phyloP scores from a whole-genome alignment of 2,888 invertebrate species.

The Leptopilina syphax region DNA sequence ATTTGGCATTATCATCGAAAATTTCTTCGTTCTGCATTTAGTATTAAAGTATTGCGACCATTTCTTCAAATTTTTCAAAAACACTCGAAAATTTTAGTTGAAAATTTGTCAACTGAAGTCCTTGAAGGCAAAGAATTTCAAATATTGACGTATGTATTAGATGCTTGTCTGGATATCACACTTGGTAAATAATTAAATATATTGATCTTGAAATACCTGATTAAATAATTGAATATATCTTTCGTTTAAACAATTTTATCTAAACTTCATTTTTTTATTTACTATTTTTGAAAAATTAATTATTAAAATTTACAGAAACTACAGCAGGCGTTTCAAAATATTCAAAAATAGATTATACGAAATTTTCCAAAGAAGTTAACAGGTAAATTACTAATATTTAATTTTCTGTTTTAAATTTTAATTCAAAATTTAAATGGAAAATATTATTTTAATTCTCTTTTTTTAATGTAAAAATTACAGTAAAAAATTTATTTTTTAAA shows the following conservation, averaged over 20 bases:
- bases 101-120: slow-evolving; percentile 57
- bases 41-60: slow-evolving; percentile 59
- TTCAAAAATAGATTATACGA: not conserved
- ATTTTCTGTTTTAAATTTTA: too few species aligned
- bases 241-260: not conserved
- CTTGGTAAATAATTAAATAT: slow-evolving; percentile 54
- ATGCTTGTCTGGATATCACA: slow-evolving; percentile 62
- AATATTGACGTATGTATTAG: slow-evolving; percentile 59
- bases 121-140: slow-evolving; percentile 60
- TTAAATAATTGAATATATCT: not conserved
- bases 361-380: not conserved
- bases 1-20: slow-evolving; percentile 65
- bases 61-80: slow-evolving; percentile 63
- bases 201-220: too few species aligned
- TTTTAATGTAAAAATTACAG: too few species aligned
- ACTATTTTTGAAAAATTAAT: too few species aligned
- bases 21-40: slow-evolving; percentile 64
- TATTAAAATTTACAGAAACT: not conserved
- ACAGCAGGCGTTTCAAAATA: not conserved
- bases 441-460: too few species aligned
- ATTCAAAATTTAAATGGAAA: not conserved
- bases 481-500: slow-evolving; percentile 42
- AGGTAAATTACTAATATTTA: not conserved
- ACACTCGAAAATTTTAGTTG: slow-evolving; percentile 59
- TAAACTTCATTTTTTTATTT: not conserved